Evolutionary conservation across 2,113 vertebrate genomes (phyloP).

Genomic region (Crotalus helleri): DNA sequence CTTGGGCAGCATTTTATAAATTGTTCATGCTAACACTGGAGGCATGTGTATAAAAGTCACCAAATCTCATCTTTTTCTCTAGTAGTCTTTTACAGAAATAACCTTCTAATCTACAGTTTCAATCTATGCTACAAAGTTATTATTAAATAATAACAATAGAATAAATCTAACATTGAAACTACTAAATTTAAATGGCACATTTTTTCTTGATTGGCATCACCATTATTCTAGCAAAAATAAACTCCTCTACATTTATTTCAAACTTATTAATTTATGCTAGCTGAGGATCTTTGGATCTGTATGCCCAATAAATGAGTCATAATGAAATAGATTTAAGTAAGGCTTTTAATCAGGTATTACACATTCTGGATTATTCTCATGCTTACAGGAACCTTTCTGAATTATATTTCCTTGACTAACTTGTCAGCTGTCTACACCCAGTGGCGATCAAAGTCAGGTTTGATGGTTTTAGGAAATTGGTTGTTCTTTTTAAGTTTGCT

Average conservation of each 20-base stretch:
- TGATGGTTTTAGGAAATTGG: background rate
- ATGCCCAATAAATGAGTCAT: background rate
- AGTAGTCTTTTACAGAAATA: background rate
- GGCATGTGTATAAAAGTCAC: background rate
- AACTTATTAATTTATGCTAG: background rate
- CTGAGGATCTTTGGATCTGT: background rate
- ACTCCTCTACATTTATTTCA: background rate
- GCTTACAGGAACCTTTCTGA: background rate
- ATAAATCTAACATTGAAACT: background rate
- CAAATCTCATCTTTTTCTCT: background rate
- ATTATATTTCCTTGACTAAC: background rate
- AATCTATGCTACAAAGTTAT: background rate
- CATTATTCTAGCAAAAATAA: background rate
- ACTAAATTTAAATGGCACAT: background rate
- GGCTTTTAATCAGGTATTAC: conserved; percentile 3
- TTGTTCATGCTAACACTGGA: background rate
- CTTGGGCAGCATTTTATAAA: background rate
- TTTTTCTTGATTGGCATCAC: background rate
- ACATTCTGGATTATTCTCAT: background rate
- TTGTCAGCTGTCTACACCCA: background rate
- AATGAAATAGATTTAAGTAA: conserved; percentile 21
- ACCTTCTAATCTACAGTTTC: background rate
- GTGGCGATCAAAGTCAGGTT: background rate
- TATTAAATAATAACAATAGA: background rate
- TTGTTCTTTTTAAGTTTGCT: background rate